These are phyloP conservation scores for Protomyctophum bolini DNA, from an alignment of 2,113 vertebrate genomes.

Conservation along the genomic window DNA sequence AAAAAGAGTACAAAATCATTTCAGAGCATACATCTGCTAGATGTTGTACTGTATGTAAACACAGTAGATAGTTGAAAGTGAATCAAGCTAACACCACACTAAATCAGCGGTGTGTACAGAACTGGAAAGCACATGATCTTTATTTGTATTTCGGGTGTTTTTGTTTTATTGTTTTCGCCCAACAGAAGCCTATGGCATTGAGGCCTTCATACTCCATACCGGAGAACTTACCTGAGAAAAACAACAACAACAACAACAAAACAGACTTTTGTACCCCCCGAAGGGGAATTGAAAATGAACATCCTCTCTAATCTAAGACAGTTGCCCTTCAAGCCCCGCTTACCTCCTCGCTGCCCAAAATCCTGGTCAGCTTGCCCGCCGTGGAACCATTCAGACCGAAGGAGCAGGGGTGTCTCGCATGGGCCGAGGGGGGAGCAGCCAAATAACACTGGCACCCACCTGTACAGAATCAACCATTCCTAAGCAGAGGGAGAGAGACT, in stretches of 20 bases:
- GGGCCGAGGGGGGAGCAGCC: constrained; percentile 63
- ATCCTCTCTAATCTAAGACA: constrained; percentile 55
- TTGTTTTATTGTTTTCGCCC: constrained; percentile 34
- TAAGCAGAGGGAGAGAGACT: constrained; percentile 68
- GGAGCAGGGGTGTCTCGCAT: constrained; percentile 30
- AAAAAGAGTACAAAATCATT: constrained; percentile 46
- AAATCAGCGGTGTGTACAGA: constrained; percentile 75
- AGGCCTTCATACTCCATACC: constrained; percentile 74
- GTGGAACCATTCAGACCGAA: constrained; percentile 22
- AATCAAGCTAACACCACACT: constrained; percentile 51
- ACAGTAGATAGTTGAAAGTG: constrained; percentile 53
- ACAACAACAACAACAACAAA: neutral
- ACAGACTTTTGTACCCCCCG: constrained; percentile 70
- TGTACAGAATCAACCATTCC: constrained; percentile 83
- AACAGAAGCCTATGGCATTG: constrained; percentile 71
- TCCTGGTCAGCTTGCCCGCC: constrained; percentile 38
- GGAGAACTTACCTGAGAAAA: constrained; percentile 64
- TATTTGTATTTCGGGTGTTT: constrained; percentile 13
- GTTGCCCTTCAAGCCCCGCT: constrained; percentile 65
- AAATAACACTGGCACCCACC: constrained; percentile 58
- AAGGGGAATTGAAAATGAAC: constrained; percentile 49
- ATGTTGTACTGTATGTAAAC: constrained; percentile 59
- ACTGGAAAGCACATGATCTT: constrained; percentile 72
- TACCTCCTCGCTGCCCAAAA: constrained; percentile 50
- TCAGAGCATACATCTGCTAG: constrained; percentile 56